These are phyloP conservation scores for Synergus umbraculus DNA, from an alignment of 2,888 invertebrate species.

Conservation along the genomic window DNA sequence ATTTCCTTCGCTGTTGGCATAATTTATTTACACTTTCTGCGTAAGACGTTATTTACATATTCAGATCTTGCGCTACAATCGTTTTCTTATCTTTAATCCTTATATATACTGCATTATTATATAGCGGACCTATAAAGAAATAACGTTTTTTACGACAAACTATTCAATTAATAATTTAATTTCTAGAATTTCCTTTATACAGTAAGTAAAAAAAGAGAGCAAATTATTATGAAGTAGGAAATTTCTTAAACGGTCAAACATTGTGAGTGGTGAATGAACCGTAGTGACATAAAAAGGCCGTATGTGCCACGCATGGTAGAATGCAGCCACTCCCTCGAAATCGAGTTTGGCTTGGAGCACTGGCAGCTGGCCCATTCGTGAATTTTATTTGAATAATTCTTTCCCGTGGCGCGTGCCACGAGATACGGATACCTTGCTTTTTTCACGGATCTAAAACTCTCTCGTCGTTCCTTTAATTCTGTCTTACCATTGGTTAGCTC, in stretches of 20 bases:
- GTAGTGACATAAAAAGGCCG: slow-evolving; percentile 58
- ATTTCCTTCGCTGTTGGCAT: slow-evolving; percentile 35
- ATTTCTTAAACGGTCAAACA: slow-evolving; percentile 43
- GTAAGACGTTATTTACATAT: neutral
- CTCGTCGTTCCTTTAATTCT: slow-evolving; percentile 49
- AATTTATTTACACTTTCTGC: neutral
- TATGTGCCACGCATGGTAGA: slow-evolving; percentile 47
- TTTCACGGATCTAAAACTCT: slow-evolving; percentile 56
- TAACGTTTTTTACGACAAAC: too few species aligned
- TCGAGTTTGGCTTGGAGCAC: slow-evolving; percentile 54
- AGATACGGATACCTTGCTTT: slow-evolving; percentile 53
- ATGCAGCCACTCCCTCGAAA: slow-evolving; percentile 53
- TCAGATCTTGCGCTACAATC: neutral
- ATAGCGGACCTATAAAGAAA: too few species aligned
- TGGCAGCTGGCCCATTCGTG: slow-evolving; percentile 69
- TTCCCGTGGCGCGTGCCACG: slow-evolving; percentile 69
- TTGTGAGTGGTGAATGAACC: slow-evolving; percentile 54
- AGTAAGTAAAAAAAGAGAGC: neutral
- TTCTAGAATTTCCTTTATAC: neutral
- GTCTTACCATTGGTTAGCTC: slow-evolving; percentile 50
- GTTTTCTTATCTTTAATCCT: neutral
- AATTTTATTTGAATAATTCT: slow-evolving; percentile 74
- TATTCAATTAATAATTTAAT: too few species aligned
- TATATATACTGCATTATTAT: too few species aligned
- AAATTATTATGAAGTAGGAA: slow-evolving; percentile 30